Evolutionary conservation across 2,888 invertebrate species (phyloP), one percentile per base, ranked within the genome.

Genomic region (Antheraea assamensis): DNA sequence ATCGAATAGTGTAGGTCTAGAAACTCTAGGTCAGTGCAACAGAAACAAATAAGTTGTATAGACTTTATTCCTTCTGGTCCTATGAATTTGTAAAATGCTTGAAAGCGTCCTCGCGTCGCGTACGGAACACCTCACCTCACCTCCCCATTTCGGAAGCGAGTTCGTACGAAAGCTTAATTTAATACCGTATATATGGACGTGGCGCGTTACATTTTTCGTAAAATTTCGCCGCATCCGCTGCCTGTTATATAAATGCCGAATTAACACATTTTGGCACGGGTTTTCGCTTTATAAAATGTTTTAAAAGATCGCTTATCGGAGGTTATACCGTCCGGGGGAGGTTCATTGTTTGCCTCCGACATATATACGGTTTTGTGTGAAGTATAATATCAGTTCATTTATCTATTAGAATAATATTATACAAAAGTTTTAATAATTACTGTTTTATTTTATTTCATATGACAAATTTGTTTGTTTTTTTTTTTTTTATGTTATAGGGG

Each of bases 241-340:
- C 80, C 76, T 81, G 85, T 84, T 85, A 85, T 84, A 80, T 85
- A 86, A 87, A 86, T 86, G 87, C 82, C 76, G 86, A 88, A 89
- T 90, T 89, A 90, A 89, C 88, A 87, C 85, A 87, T 90, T 89
- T 91, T 90, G 88, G 89, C 89, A 89, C 87, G 78, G 82, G 79
- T 84, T 83, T 84, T 83, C 78, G 87, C 82, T 86, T 90, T 88
- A 42, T 85, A 86, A 85, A 87, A 88, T 88, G 87, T 88, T 85
- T 87, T 87, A 84, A 85, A 90, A 89, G 85, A 88, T 88, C 85
- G 86, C 87, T 82, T 81, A 83, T 79, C 83, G 81, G 79, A 78
- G 81, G 82, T 82, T 83, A 83, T 85, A 78, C 82, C 85, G 84
- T 82, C 61, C 80, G 81, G 78, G 82, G 83, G 81, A n/a, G n/a